Percentiles rank a stretch among this genome's conserved stretches.
Conservation (phyloP, 2,113 vertebrate genomes). For the Rhegmatorhina hoffmannsi region DNA sequence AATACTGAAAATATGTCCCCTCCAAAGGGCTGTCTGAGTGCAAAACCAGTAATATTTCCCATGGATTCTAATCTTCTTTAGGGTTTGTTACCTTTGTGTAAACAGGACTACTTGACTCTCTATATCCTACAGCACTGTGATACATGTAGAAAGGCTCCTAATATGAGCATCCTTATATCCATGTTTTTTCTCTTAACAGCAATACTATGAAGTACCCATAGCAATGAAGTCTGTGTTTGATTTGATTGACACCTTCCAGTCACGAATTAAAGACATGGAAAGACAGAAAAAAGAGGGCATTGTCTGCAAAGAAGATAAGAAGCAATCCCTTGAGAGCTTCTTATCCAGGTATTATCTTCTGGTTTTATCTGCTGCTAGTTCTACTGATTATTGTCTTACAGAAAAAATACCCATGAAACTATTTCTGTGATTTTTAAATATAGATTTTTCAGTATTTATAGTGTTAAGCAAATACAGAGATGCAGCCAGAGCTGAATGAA, state of each 20-base stretch:
- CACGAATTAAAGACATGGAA: constrained; percentile 96
- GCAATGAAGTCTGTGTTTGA: constrained; percentile 96
- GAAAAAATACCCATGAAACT: not conserved
- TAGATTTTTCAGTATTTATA: not conserved
- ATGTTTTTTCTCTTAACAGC: constrained; percentile 74
- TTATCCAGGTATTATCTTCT: constrained; percentile 85
- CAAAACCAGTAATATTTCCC: not conserved
- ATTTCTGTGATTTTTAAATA: not conserved
- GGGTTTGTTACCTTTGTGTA: not conserved
- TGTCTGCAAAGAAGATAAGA: constrained; percentile 94
- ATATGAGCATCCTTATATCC: not conserved
- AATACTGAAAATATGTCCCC: not conserved
- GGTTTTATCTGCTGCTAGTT: not conserved
- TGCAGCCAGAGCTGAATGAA: not conserved
- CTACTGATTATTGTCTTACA: not conserved
- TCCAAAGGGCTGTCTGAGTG: not conserved
- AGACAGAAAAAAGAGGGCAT: constrained; percentile 95
- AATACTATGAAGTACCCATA: constrained; percentile 97
- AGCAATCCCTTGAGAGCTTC: constrained; percentile 95
- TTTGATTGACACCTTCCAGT: constrained; percentile 95
- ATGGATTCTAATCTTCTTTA: not conserved
- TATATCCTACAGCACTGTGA: not conserved
- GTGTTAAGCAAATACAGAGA: not conserved
- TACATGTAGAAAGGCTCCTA: not conserved
- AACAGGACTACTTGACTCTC: not conserved